Conservation (phyloP, 2,888 invertebrate genomes). For the Thymelicus sylvestris region DNA sequence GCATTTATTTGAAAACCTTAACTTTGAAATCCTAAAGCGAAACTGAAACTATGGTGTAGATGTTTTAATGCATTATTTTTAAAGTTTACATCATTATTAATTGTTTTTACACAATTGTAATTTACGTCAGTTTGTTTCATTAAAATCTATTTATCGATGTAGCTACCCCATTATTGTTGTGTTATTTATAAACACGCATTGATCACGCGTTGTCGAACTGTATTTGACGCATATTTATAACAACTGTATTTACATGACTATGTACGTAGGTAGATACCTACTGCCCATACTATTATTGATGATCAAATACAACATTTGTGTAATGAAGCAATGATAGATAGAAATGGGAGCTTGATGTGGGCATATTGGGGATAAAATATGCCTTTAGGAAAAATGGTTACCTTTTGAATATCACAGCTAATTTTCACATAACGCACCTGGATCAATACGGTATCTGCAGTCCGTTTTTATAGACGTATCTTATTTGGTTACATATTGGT, state of each 20-base stretch:
- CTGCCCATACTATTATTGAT: background rate
- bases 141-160: background rate
- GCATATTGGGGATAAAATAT: too few relatives aligned
- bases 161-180: background rate
- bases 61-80: conserved; percentile 40
- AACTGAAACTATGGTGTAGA: conserved; percentile 34
- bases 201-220: background rate
- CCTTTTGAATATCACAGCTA: too few relatives aligned
- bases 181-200: background rate
- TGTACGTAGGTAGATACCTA: background rate
- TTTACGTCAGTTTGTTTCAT: background rate
- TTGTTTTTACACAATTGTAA: conserved; percentile 3
- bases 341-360: too few relatives aligned
- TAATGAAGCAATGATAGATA: too few relatives aligned
- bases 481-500: too few relatives aligned
- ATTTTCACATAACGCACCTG: too few relatives aligned
- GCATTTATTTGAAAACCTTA: conserved; percentile 61
- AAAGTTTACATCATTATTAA: conserved; percentile 5
- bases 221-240: background rate
- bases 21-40: conserved; percentile 7
- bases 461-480: too few relatives aligned
- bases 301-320: too few relatives aligned
- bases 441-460: too few relatives aligned
- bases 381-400: too few relatives aligned
- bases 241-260: background rate